These are phyloP conservation scores for Coreius guichenoti DNA, from an alignment of 2,797 vertebrate species.

Conservation along the genomic window DNA sequence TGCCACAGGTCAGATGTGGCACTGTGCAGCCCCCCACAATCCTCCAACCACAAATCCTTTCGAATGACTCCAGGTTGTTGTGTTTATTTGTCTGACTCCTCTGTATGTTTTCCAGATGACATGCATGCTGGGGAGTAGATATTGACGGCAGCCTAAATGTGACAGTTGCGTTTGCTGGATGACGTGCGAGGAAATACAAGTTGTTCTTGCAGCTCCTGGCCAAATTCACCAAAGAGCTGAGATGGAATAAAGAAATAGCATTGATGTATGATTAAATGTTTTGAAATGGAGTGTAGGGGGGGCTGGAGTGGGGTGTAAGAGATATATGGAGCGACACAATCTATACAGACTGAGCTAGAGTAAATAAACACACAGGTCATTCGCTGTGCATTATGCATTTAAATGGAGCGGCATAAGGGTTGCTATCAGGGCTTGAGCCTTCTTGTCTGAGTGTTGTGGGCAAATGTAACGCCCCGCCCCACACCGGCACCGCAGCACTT, in stretches of 20 bases:
- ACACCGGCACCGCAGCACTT: constrained; percentile 72
- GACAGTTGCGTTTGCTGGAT: constrained; percentile 51
- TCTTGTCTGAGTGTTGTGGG: constrained; percentile 78
- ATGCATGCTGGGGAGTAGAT: constrained; percentile 28
- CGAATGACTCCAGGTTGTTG: constrained; percentile 59
- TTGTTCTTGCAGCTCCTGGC: constrained; percentile 34
- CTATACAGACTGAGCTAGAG: constrained; percentile 44
- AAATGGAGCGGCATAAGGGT: constrained; percentile 45
- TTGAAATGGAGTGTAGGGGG: constrained; percentile 31
- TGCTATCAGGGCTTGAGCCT: constrained; percentile 71
- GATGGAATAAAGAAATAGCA: constrained; percentile 37
- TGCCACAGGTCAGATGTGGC: constrained; percentile 53
- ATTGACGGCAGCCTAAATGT: constrained; percentile 53
- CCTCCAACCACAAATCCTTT: constrained; percentile 49
- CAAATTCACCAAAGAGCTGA: constrained; percentile 43
- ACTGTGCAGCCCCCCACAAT: constrained; percentile 34
- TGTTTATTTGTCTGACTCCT: constrained; percentile 60
- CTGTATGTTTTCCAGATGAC: constrained; percentile 53
- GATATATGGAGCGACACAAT: constrained; percentile 34
- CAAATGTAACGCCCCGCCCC: constrained; percentile 75
- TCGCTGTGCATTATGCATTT: constrained; percentile 56
- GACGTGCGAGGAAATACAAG: constrained; percentile 46
- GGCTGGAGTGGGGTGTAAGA: neutral
- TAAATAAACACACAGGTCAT: constrained; percentile 55
- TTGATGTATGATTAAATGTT: constrained; percentile 54